Percentiles rank a stretch among this genome's conserved stretches.
Conservation (phyloP, 2,113 vertebrate genomes). For the Clarias macrocephalus region DNA sequence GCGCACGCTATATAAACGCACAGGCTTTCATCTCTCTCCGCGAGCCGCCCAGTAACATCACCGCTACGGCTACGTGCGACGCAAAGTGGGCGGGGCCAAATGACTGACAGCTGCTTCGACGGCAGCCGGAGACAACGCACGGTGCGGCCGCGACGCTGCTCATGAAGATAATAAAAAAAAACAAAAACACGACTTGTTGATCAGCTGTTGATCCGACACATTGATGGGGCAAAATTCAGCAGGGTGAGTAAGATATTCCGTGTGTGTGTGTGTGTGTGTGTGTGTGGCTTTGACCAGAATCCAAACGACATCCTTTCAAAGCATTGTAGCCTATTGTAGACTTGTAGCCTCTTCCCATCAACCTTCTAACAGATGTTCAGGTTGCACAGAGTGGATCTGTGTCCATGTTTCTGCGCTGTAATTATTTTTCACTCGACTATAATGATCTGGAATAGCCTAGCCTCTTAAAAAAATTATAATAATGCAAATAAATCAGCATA, state of each 20-base stretch:
- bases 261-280: background rate
- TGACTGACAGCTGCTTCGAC: constrained; percentile 59
- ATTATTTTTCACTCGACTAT: background rate
- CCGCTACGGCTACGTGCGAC: constrained; percentile 62
- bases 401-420: background rate
- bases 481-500: background rate
- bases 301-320: background rate
- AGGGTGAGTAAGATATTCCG: constrained; percentile 62
- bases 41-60: constrained; percentile 73
- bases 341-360: background rate
- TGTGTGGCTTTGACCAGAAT: background rate
- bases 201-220: constrained; percentile 71
- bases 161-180: constrained; percentile 28
- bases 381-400: background rate
- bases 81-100: constrained; percentile 50
- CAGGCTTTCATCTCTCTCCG: constrained; percentile 62
- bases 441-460: background rate
- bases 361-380: background rate
- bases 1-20: constrained; percentile 73
- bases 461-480: background rate
- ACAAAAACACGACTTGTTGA: constrained; percentile 33
- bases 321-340: no score
- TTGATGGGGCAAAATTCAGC: no score
- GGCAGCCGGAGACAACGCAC: constrained; percentile 48
- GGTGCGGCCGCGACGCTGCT: constrained; percentile 47